Evolutionary conservation across 1,140 invertebrate species (phyloP).

Genomic region (Pseudobourletiella spinata): DNA sequence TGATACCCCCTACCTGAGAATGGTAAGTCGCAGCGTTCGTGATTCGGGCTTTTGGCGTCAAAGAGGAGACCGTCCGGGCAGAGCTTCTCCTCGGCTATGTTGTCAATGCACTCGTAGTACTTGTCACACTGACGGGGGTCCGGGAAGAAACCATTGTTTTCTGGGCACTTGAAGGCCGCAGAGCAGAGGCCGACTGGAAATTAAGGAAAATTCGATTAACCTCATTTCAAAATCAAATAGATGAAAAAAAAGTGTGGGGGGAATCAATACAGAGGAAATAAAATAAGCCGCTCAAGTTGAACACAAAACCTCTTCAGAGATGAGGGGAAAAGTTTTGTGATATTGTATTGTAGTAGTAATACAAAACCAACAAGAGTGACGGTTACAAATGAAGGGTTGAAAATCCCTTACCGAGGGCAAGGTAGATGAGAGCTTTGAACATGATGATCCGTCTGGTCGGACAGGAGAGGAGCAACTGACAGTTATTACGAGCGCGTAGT

Average conservation of each 20-base stretch:
- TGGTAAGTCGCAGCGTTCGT: constrained; percentile 66
- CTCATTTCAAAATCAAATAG: not conserved
- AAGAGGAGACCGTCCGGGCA: constrained; percentile 77
- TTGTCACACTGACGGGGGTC: constrained; percentile 66
- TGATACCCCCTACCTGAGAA: constrained; percentile 38
- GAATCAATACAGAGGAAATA: not conserved
- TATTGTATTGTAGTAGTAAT: not conserved
- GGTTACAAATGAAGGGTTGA: too few relatives aligned
- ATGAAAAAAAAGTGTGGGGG: not conserved
- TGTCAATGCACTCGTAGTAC: constrained; percentile 43
- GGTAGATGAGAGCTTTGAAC: not conserved
- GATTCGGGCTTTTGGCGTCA: constrained; percentile 60
- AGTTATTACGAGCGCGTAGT: not conserved
- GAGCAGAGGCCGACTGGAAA: constrained; percentile 19
- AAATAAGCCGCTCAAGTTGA: not conserved
- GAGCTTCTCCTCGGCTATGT: constrained; percentile 52
- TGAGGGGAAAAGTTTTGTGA: not conserved
- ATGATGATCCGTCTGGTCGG: not conserved
- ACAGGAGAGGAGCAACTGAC: not conserved
- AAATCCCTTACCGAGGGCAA: constrained; percentile 12
- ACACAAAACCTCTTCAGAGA: not conserved
- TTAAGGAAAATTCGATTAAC: not conserved
- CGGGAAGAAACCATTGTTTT: constrained; percentile 63
- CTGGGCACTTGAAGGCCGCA: constrained; percentile 56
- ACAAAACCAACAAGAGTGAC: too few relatives aligned